Evolutionary conservation across 2,888 invertebrate genomes (phyloP).

Genomic region (Emmelina monodactyla): DNA sequence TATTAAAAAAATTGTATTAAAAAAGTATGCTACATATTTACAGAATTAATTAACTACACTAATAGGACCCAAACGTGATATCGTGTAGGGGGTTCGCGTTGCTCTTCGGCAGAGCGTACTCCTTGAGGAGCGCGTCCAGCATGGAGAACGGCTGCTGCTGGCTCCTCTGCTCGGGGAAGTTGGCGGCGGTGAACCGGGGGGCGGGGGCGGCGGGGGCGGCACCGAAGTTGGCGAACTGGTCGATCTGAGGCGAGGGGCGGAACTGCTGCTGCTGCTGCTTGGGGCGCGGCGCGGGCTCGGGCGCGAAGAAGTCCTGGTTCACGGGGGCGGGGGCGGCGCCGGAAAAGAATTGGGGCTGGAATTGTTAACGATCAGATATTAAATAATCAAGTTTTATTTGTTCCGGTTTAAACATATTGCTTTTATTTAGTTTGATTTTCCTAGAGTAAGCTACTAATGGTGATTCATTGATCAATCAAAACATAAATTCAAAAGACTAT

Average conservation of each 20-base stretch:
- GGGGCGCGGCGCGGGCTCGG: constrained; percentile 26
- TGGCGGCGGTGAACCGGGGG: constrained; percentile 18
- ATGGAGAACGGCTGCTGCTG: constrained; percentile 54
- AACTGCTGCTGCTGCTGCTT: constrained; percentile 40
- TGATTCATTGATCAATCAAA: too few relatives aligned
- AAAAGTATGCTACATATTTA: constrained; percentile 53
- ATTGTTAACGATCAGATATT: constrained; percentile 7
- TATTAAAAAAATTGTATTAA: constrained; percentile 20
- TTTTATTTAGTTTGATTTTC: too few relatives aligned
- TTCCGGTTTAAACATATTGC: not conserved
- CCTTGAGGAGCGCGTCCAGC: constrained; percentile 81
- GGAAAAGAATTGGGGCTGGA: constrained; percentile 51
- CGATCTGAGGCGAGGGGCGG: constrained; percentile 24
- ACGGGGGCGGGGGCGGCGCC: constrained; percentile 43
- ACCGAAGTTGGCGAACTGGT: constrained; percentile 20
- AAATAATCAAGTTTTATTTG: not conserved
- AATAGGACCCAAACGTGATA: constrained; percentile 84
- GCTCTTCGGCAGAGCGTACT: constrained; percentile 77
- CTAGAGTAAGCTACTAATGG: too few relatives aligned
- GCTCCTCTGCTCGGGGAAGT: constrained; percentile 24
- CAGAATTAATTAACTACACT: constrained; percentile 34
- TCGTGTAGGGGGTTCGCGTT: constrained; percentile 78
- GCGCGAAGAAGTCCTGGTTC: constrained; percentile 33
- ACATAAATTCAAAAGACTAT: too few relatives aligned
- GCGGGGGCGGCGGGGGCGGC: constrained; percentile 16